Evolutionary conservation across 2,888 invertebrate genomes (phyloP).

Genomic region (Lepidochitona cinerea): DNA sequence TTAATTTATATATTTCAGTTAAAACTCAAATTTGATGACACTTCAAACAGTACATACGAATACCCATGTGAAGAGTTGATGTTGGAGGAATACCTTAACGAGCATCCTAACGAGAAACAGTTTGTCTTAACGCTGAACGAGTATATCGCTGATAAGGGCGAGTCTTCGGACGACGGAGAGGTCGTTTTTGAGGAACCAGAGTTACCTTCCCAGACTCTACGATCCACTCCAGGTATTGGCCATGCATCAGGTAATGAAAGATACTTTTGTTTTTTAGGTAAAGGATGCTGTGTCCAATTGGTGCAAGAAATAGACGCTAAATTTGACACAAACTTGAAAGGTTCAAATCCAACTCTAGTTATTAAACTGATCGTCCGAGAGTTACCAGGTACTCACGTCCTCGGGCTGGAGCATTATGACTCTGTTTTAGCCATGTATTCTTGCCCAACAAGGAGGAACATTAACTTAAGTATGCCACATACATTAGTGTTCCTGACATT

Average conservation of each 20-base stretch:
- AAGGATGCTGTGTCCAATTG: neutral
- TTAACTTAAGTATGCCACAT: no score
- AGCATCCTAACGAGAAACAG: conserved; percentile 51
- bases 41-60: conserved; percentile 89
- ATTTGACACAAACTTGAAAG: no score
- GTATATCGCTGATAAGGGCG: conserved; percentile 11
- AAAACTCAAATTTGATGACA: conserved; percentile 91
- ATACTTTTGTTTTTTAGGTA: neutral
- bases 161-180: conserved; percentile 38
- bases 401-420: no score
- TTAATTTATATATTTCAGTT: conserved; percentile 78
- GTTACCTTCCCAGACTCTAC: neutral
- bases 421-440: no score
- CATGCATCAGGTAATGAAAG: no score
- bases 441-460: no score
- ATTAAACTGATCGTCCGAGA: no score
- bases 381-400: no score
- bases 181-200: conserved; percentile 3
- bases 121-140: conserved; percentile 20
- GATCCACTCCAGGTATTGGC: neutral
- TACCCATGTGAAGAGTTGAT: conserved; percentile 93
- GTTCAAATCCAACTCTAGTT: no score
- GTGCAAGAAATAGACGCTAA: no score
- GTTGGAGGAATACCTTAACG: conserved; percentile 50
- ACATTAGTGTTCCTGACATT: no score